phyloP scores from a whole-genome alignment of 1,140 invertebrate species.

The Sycophila sp. region DNA sequence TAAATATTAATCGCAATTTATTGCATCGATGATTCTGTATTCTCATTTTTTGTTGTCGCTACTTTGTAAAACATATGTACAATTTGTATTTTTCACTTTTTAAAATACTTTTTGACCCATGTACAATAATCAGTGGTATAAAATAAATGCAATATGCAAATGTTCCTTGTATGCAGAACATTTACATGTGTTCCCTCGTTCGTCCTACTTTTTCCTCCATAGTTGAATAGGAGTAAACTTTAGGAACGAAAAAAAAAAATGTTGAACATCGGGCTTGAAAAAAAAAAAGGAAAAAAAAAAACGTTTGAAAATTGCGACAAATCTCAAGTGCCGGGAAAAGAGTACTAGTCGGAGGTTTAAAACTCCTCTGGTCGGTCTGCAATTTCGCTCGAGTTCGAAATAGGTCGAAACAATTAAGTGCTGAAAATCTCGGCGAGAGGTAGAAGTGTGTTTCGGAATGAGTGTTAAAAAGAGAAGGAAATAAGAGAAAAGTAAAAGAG shows the following conservation, averaged over 20 bases:
- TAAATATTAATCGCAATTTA: too few relatives aligned
- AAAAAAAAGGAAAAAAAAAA: neutral
- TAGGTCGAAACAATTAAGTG: conserved; percentile 3
- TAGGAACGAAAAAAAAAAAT: too few relatives aligned
- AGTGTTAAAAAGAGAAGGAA: neutral
- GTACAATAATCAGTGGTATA: neutral
- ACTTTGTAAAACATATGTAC: too few relatives aligned
- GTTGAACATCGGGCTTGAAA: neutral
- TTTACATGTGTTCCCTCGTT: neutral
- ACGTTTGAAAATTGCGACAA: neutral
- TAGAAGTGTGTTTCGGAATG: too few relatives aligned
- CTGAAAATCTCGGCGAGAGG: neutral
- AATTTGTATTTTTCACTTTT: too few relatives aligned
- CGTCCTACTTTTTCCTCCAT: neutral
- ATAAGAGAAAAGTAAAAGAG: too few relatives aligned
- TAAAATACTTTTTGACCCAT: too few relatives aligned
- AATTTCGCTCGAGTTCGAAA: neutral
- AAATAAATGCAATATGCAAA: conserved; percentile 3
- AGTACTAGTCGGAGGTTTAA: neutral
- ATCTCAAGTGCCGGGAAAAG: neutral
- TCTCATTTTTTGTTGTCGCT: too few relatives aligned
- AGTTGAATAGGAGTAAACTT: too few relatives aligned
- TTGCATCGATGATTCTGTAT: too few relatives aligned
- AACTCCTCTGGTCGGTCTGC: neutral
- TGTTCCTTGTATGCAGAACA: neutral